phyloP scores from a whole-genome alignment of 2,888 invertebrate genomes.

The Drosophila meridionalis region DNA sequence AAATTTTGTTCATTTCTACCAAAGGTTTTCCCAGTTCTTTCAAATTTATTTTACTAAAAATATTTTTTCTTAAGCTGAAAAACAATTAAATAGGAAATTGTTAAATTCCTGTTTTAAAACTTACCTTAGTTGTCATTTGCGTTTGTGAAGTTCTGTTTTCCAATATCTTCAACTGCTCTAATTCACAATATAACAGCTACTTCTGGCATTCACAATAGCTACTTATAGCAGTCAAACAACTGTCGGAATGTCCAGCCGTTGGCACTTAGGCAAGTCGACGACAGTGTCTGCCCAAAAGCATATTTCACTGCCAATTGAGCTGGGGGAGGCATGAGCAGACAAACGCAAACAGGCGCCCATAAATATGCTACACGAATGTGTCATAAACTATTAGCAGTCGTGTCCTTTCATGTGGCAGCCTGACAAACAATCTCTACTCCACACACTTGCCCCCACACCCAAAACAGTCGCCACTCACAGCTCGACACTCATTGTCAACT shows the following conservation, averaged over 20 bases:
- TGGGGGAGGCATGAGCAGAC: slow-evolving; percentile 1
- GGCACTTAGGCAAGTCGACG: slow-evolving; percentile 23
- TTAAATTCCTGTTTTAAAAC: too few relatives aligned
- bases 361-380: slow-evolving; percentile 60
- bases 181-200: background rate
- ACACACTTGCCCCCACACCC: slow-evolving; percentile 28
- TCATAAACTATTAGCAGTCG: slow-evolving; percentile 69
- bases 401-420: slow-evolving; percentile 38
- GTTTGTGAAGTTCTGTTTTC: background rate
- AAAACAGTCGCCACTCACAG: background rate
- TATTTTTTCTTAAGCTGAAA: too few relatives aligned
- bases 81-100: too few relatives aligned
- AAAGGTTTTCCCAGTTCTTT: too few relatives aligned
- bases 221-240: background rate
- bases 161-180: background rate
- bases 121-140: background rate
- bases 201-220: background rate
- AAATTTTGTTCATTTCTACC: too few relatives aligned
- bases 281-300: slow-evolving; percentile 24
- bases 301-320: slow-evolving; percentile 33
- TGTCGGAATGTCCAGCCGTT: slow-evolving; percentile 11
- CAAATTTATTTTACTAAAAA: too few relatives aligned
- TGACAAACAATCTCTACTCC: slow-evolving; percentile 29
- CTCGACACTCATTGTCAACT: slow-evolving; percentile 45
- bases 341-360: slow-evolving; percentile 29